Base-by-base conservation (phyloP, 2,113 vertebrate genomes). In the Mastomys coucha region DNA sequence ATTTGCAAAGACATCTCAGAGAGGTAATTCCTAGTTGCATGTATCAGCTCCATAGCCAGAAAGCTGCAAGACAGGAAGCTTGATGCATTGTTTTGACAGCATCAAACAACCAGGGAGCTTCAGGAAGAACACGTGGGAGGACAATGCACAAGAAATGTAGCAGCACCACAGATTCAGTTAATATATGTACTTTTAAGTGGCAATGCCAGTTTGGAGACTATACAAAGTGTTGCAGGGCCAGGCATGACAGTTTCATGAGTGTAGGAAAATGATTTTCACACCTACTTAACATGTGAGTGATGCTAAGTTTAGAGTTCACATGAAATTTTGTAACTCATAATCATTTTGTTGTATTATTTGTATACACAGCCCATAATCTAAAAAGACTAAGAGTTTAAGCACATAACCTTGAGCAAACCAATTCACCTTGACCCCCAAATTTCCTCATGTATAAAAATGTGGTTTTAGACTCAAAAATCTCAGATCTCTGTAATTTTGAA, bases 271-370 rank as follows among this genome's bases (percentile, higher is more conserved):
- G 22, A 51, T 84, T 91, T 75, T 88, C 94, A 26, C 31, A 69
- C 19, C 65, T 63, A 17, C n/a, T 42, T 65, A 65, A 26, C 58
- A 42, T 69, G 36, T 67, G 9, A 86, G 20, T 81, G 69, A 96
- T 20, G 92, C 69, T 39, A 67, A 95, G 96, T 95, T 81, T 60
- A 97, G 72, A 70, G 85, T 96, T 96, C 86, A 91, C 33, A 81
- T n/a, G 19, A 28, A 36, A 95, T 70, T 95, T 22, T 4, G n/a
- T 92, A 78, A 1, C 60, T 93, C 63, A 31, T 19, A 85, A 65
- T 42, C n/a, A 63, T 42, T n/a, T 16, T 42, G 45, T 16, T 63
- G 39, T 42, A 85, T 42, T 42, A 26, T 42, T 39, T 63, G 14
- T 49, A 88, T 84, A 33, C 65, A 92, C 49, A 91, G 53, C 3